These are phyloP conservation scores for Sylvietta virens DNA, from an alignment of 2,113 vertebrate species.

Conservation along the genomic window DNA sequence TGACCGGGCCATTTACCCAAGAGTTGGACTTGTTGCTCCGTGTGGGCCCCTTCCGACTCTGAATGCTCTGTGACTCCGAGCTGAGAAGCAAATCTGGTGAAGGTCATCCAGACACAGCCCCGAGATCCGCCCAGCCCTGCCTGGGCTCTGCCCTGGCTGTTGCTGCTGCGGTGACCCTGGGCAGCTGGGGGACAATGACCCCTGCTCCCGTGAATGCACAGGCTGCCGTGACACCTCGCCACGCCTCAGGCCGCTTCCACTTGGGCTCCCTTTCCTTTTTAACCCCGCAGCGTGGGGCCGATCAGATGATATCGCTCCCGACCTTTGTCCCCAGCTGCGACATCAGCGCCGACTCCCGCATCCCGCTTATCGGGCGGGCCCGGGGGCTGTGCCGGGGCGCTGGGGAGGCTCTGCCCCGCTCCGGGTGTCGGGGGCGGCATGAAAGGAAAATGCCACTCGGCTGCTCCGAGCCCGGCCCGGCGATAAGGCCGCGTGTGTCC, in stretches of 20 bases:
- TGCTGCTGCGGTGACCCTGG: neutral
- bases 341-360: neutral
- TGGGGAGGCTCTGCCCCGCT: neutral
- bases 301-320: neutral
- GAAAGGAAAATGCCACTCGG: conserved; percentile 67
- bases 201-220: fast-evolving
- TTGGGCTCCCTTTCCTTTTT: conserved; percentile 17
- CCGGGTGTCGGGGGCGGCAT: conserved; percentile 49
- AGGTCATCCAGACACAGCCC: fast-evolving
- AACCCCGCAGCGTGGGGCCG: neutral
- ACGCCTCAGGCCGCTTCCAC: neutral
- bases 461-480: conserved; percentile 39
- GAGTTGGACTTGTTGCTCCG: fast-evolving
- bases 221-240: neutral
- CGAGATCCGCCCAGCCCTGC: too few relatives aligned
- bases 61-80: neutral
- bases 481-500: conserved; percentile 65
- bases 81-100: neutral
- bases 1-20: fast-evolving
- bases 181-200: neutral
- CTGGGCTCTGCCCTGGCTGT: neutral
- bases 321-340: neutral
- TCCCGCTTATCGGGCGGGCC: conserved; percentile 5
- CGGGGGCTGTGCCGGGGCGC: neutral
- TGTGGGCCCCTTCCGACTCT: fast-evolving